Base-by-base conservation (phyloP, 2,113 vertebrate genomes). In the Scolopax mira region DNA sequence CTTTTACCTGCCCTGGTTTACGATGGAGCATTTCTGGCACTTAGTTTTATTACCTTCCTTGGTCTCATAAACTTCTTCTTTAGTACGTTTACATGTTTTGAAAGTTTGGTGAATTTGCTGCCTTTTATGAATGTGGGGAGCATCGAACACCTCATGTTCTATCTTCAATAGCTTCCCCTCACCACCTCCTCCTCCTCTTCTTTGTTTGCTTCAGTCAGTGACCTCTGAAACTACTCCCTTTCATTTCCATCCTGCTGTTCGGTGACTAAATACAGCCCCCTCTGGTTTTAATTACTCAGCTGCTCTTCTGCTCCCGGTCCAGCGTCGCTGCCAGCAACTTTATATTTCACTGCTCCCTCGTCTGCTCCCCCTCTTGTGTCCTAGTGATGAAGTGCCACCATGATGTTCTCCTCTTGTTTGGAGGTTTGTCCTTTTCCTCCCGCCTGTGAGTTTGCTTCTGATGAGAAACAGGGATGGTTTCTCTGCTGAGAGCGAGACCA, bases 231-330 rank as follows among this genome's bases (percentile, higher is more conserved):
- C n/a, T 57, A 12, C 52, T 93, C 48, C 61, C 73, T 87, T 94
- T 82, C 1, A 1, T 81, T 94, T 81, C 71, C 58, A 65, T 52
- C 82, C 71, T 70, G 82, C 85, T 90, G 74, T 61, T 91, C 0
- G 6, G 71, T 88, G 90, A 41, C 78, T 81, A 89, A 87, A 79
- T 49, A 62, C 49, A 8, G 78, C 57, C 58, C 81, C 81, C 66
- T 89, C 85, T 72, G 85, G 66, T 78, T 94, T 91, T 93, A 85
- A 89, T 94, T 93, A 91, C 85, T 89, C 83, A 70, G 79, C 83
- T 92, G 60, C 54, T 77, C 28, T 61, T 61, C 77, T 31, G 41
- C 77, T 90, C 72, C 83, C 54, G 39, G 57, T 11, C 1, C 15
- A 67, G 80, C 17, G 3, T 57, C 15, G 11, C 83, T 88, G 75